phyloP scores from a whole-genome alignment of 2,888 invertebrate species.

The Spilosoma lubricipeda region DNA sequence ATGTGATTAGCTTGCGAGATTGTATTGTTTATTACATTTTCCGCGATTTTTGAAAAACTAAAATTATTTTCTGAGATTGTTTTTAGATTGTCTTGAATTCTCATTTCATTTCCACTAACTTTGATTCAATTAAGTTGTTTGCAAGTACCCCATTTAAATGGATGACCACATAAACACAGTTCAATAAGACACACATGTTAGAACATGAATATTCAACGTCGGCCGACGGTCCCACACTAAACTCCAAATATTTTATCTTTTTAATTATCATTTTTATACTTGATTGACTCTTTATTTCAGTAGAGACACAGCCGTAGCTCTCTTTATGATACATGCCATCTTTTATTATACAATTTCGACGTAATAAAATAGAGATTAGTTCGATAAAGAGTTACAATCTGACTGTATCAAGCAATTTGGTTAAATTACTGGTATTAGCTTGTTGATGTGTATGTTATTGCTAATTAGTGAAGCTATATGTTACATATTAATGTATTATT shows the following conservation, averaged over 20 bases:
- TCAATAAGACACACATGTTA: conserved; percentile 22
- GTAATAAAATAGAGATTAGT: conserved; percentile 44
- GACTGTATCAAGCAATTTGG: conserved; percentile 38
- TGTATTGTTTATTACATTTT: neutral
- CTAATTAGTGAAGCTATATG: conserved; percentile 36
- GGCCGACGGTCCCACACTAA: conserved; percentile 31
- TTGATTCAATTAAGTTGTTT: neutral
- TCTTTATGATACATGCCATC: conserved; percentile 36
- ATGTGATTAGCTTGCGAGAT: neutral
- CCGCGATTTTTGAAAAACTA: neutral
- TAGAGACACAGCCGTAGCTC: conserved; percentile 32
- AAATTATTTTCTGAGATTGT: no score
- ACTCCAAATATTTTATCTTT: conserved; percentile 38
- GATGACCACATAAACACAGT: conserved; percentile 15
- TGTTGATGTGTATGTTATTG: conserved; percentile 24
- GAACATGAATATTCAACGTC: conserved; percentile 47
- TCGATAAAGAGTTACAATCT: conserved; percentile 34
- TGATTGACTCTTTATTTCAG: conserved; percentile 47
- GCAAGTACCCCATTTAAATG: conserved; percentile 9
- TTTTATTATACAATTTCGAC: conserved; percentile 38
- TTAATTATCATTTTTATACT: conserved; percentile 46
- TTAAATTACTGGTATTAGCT: conserved; percentile 30
- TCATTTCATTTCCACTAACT: neutral
- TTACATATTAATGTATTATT: conserved; percentile 26
- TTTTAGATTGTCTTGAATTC: neutral